These are phyloP conservation scores for Battus philenor DNA, from an alignment of 1,140 invertebrate species.

Conservation along the genomic window DNA sequence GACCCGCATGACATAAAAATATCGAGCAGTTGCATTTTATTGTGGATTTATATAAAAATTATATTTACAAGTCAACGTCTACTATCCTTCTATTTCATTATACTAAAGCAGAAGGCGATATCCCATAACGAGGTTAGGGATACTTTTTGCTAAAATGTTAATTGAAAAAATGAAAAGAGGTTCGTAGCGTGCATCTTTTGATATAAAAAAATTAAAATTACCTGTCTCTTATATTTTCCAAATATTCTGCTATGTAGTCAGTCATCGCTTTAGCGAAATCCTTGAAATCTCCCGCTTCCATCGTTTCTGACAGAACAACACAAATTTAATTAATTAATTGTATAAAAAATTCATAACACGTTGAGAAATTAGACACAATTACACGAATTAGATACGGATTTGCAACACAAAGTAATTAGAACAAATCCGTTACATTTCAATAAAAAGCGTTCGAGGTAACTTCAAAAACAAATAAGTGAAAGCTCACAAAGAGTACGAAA, in stretches of 20 bases:
- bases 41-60: no score
- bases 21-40: no score
- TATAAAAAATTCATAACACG: not conserved
- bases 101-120: no score
- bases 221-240: conserved; percentile 90
- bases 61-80: no score
- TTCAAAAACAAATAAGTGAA: not conserved
- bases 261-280: conserved; percentile 88
- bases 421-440: no score
- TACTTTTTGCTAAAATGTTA: no score
- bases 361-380: conserved; percentile 9
- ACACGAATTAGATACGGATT: conserved; percentile 7
- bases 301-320: conserved; percentile 67
- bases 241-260: conserved; percentile 88
- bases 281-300: conserved; percentile 87
- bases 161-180: no score
- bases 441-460: no score
- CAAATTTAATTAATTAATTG: conserved; percentile 11
- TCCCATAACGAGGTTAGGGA: no score
- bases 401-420: conserved; percentile 10
- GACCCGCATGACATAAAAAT: no score
- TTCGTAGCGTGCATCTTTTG: no score
- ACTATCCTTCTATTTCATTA: no score
- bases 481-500: not conserved
- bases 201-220: conserved; percentile 62